Evolutionary conservation across 2,113 vertebrate genomes (phyloP).

Genomic region (Solenodon paradoxus): DNA sequence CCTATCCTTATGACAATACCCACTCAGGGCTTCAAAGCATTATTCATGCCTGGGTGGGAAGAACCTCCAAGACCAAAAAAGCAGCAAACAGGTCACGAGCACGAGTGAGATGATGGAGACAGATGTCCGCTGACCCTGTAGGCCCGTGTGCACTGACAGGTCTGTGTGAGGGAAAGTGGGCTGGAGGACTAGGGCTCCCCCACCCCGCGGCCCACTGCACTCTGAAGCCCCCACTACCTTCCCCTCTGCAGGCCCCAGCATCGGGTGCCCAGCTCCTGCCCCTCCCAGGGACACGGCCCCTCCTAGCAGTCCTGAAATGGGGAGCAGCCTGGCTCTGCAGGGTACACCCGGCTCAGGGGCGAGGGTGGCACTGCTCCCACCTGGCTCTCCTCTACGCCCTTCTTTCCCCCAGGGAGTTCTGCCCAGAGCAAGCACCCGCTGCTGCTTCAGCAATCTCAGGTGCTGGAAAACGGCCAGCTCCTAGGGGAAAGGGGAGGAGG

Average conservation of each 20-base stretch:
- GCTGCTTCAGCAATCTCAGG: not conserved
- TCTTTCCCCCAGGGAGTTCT: not conserved
- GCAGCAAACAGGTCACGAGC: fast-evolving
- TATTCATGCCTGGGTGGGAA: not conserved
- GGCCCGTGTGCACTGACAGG: not conserved
- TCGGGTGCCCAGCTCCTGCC: too few relatives aligned
- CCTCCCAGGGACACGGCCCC: not conserved
- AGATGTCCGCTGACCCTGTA: not conserved
- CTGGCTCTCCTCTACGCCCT: not conserved
- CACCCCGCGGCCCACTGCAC: fast-evolving
- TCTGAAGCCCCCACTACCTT: not conserved
- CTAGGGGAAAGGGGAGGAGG: too few relatives aligned
- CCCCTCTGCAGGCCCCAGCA: not conserved
- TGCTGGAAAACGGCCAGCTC: fast-evolving
- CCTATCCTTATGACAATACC: not conserved
- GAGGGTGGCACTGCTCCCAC: not conserved
- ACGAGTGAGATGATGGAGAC: fast-evolving
- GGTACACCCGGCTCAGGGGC: not conserved
- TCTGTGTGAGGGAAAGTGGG: too few relatives aligned
- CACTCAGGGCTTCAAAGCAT: not conserved
- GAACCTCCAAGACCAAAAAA: not conserved
- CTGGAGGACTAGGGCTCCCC: not conserved
- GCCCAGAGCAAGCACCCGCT: not conserved
- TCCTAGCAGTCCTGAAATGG: not conserved
- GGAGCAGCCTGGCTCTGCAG: not conserved